Conservation (phyloP, 2,797 vertebrate species). For the Anguilla obscura region DNA sequence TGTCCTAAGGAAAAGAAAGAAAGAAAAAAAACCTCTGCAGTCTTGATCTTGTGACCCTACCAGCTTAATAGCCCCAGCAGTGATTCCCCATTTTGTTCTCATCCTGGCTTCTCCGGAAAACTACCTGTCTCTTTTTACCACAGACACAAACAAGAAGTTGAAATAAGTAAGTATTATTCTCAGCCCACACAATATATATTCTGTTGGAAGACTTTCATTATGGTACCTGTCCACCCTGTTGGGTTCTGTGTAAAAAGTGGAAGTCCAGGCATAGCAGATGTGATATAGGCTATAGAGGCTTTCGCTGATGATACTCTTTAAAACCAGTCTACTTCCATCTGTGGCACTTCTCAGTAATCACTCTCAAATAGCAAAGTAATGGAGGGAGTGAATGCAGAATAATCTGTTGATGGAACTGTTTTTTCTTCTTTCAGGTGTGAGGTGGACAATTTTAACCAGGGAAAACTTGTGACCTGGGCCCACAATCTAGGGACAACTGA, state of each 20-base stretch:
- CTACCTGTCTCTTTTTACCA: neutral
- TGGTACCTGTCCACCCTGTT: neutral
- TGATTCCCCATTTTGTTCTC: neutral
- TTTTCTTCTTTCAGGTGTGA: neutral
- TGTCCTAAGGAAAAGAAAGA: neutral
- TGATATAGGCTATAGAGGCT: neutral
- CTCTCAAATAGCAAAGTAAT: neutral
- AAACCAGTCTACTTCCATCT: slow-evolving; percentile 25
- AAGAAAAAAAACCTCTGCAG: neutral
- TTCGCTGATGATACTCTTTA: slow-evolving; percentile 30
- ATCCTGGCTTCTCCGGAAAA: neutral
- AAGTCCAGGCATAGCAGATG: neutral
- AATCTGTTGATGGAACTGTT: neutral
- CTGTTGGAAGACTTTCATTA: neutral
- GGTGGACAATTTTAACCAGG: neutral
- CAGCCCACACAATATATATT: neutral
- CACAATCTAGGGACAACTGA: neutral
- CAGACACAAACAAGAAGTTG: neutral
- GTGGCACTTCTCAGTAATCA: neutral
- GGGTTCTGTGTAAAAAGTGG: neutral
- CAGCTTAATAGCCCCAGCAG: neutral
- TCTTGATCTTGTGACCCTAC: slow-evolving; percentile 4
- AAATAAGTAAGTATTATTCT: neutral
- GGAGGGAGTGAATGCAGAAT: neutral
- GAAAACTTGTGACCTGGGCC: neutral